A percentile compares a stretch with the other conserved stretches of the same genome.
These are phyloP conservation scores for Pituophis catenifer DNA, from an alignment of 2,113 vertebrate genomes.

Conservation along the genomic window DNA sequence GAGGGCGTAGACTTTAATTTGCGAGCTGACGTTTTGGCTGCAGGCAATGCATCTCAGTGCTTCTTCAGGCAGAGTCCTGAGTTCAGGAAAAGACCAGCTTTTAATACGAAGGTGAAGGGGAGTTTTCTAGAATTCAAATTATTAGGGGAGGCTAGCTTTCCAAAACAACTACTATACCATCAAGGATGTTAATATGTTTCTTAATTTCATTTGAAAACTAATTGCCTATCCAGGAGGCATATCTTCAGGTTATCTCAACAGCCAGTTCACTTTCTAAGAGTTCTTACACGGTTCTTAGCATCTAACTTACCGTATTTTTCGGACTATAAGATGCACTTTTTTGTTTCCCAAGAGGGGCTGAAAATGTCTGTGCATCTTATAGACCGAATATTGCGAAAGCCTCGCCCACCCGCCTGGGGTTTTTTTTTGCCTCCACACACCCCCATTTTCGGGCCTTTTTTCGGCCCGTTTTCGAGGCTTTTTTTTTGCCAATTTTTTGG, in stretches of 20 bases:
- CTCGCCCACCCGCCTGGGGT: rapidly evolving
- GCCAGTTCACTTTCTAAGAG: not conserved
- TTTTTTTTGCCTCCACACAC: too few species aligned
- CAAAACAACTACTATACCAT: slow-evolving; percentile 9
- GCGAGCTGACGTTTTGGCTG: slow-evolving; percentile 47
- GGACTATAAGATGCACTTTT: too few species aligned
- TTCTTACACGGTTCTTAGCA: rapidly evolving
- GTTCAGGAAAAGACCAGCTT: slow-evolving; percentile 39
- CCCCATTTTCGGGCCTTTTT: too few species aligned
- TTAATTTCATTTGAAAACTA: not conserved
- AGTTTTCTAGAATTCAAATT: slow-evolving; percentile 38
- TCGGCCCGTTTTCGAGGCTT: too few species aligned
- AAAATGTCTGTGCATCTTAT: too few species aligned
- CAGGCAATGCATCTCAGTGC: slow-evolving; percentile 33
- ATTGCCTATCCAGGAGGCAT: not conserved
- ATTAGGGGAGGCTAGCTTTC: not conserved
- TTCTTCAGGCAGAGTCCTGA: slow-evolving; percentile 25
- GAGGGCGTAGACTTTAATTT: slow-evolving; percentile 44
- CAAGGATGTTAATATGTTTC: not conserved
- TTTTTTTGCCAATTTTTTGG: too few species aligned
- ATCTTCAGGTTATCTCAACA: not conserved
- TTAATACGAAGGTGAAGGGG: slow-evolving; percentile 21
- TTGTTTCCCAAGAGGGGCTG: too few species aligned
- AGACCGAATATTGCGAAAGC: too few species aligned
- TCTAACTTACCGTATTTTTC: not conserved